Evolutionary conservation across 2,113 vertebrate genomes (phyloP), one percentile per base, ranked within the genome.

Genomic region (Sorex araneus): DNA sequence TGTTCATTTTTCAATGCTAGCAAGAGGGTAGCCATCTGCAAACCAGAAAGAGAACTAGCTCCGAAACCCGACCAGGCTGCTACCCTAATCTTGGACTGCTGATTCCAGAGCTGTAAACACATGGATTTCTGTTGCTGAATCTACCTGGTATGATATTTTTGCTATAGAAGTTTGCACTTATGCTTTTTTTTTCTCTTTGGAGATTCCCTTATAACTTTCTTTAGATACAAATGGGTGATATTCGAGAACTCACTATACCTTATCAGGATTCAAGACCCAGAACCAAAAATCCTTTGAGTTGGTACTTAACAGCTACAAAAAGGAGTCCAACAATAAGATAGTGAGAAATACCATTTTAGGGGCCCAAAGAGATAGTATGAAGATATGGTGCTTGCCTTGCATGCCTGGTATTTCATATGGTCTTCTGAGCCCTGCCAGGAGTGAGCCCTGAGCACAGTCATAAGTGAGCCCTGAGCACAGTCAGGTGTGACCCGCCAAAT

Each of bases 281-380:
- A 74, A 50, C 28, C 45, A n/a, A 66, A 66, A 90, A 9, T 82
- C 32, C 86, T 82, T 5, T 50, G 54, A 47, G 43, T 74, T 91
- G 19, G 60, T 74, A 82, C 79, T 87, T 94, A 82, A 81, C 54
- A 91, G 83, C 66, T 71, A 60, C 82, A 23, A 30, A 90, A 90
- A 91, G 91, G 43, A 43, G 25, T 63, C 25, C 60, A 63, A 63
- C 25, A 63, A 63, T 63, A 63, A 63, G 18, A 63, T 63, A 63
- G 25, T 63, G 25, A 63, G 6, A 63, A 63, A 63, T 63, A 63
- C 9, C 60, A 63, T 25, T 19, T 25, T 63, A 25, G 18, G 60
- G 25, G 15, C 25, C 60, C 60, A 25, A 21, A 19, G 25, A 63
- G 60, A 63, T 63, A 63, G 19, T 25, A 19, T 19, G 6, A 4